Base-by-base conservation (phyloP, 1,140 invertebrate species). In the Dinoponera quadriceps region DNA sequence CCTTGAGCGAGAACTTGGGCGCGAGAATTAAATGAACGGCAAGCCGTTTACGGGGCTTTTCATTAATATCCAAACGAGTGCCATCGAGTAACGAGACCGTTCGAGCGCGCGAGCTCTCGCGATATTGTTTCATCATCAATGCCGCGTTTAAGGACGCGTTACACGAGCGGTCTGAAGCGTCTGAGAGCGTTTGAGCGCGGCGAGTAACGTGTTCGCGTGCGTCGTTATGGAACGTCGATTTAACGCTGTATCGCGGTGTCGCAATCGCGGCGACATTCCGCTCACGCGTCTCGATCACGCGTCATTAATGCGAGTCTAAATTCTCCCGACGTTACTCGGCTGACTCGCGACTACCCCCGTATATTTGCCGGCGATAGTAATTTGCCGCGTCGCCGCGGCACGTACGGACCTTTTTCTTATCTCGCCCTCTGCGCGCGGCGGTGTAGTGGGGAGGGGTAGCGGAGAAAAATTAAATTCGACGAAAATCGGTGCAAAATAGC, bases 301-400 rank as follows among this genome's bases (percentile, higher is more conserved):
- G 29, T 68, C 49, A 59, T 71, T 71, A 71, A 80, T 80, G 44
- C 18, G 25, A 3, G 18, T 22, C 16, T 16, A 18, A 80, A 80
- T 80, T 80, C n/a, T 51, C 16, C 7, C n/a, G 65, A 29, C 65
- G 63, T 57, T 80, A 57, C n/a, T n/a, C 65, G 29, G 49, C 22
- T 44, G 57, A 57, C 18, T 48, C 3, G 49, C 65, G 18, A 48
- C 33, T 11, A 54, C 29, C 51, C 44, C 48, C 54, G 44, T 16
- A 14, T 29, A 49, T 71, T 71, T 20, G 25, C 65, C 22, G 25
- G n/a, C 62, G 49, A 29, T 71, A n/a, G 75, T 71, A 71, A 80
- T 80, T 80, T 71, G 75, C 68, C 51, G 62, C 44, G 29, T 68
- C 73, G 65, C 51, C 65, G 13, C 75, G 75, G 75, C 75, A 80